Evolutionary conservation across 2,113 vertebrate genomes (phyloP).

Genomic region (Charadrius vociferus): DNA sequence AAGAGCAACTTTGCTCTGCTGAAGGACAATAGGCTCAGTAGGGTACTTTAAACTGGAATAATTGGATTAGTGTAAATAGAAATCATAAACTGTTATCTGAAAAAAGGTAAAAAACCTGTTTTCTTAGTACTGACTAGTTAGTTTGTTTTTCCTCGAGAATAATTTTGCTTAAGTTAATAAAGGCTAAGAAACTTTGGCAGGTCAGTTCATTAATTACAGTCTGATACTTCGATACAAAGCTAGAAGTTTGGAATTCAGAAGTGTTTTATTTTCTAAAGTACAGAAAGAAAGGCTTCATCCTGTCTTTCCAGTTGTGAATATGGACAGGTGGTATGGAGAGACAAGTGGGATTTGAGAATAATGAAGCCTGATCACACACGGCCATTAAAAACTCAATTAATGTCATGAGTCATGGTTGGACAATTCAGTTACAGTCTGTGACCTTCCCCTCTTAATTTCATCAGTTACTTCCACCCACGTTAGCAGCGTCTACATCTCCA

Average conservation of each 20-base stretch:
- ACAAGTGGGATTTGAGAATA: conserved; percentile 33
- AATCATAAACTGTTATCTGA: not conserved
- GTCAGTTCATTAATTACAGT: not conserved
- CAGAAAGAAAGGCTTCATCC: not conserved
- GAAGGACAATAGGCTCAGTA: not conserved
- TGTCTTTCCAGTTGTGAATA: not conserved
- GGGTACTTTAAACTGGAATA: not conserved
- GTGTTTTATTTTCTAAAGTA: not conserved
- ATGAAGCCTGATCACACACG: conserved; percentile 29
- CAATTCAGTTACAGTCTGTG: conserved; percentile 55
- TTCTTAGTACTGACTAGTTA: not conserved
- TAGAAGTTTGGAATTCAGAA: not conserved
- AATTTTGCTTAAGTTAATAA: not conserved
- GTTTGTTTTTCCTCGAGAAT: not conserved
- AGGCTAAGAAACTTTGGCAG: not conserved
- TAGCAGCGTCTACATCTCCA: conserved; percentile 9
- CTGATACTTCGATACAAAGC: not conserved
- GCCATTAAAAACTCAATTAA: conserved; percentile 50
- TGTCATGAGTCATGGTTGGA: conserved; percentile 49
- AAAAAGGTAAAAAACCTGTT: not conserved
- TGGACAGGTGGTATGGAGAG: not conserved
- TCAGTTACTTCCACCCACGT: not conserved
- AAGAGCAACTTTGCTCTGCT: not conserved
- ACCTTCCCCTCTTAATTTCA: conserved; percentile 48
- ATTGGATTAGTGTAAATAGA: conserved; percentile 35